Evolutionary conservation across 2,113 vertebrate genomes (phyloP).

Genomic region (Cyprichromis sp.): DNA sequence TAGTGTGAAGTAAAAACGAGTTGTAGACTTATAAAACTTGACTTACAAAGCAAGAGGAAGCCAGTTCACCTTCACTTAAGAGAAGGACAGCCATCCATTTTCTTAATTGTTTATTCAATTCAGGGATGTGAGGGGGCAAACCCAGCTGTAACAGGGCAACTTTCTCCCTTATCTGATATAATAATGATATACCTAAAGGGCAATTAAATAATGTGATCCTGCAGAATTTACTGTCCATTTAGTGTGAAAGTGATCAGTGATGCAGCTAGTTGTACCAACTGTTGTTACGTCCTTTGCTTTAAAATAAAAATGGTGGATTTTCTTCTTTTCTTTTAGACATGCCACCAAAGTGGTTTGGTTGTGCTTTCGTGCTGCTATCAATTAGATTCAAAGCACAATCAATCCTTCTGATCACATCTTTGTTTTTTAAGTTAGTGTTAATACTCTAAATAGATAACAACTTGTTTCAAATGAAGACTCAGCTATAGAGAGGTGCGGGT

Average conservation of each 20-base stretch:
- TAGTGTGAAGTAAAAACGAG: background rate
- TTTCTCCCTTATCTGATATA: background rate
- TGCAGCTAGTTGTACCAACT: background rate
- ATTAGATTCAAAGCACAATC: no score
- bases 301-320: background rate
- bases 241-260: background rate
- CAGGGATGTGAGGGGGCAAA: background rate
- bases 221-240: background rate
- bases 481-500: background rate
- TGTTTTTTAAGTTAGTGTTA: background rate
- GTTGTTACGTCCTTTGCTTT: background rate
- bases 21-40: background rate
- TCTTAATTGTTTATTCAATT: background rate
- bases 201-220: background rate
- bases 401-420: background rate
- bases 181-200: background rate
- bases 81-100: background rate
- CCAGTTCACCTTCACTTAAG: background rate
- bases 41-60: background rate
- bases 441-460: background rate
- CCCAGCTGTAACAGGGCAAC: background rate
- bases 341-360: background rate
- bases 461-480: background rate
- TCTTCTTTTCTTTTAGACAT: background rate
- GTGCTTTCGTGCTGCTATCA: background rate